These are phyloP conservation scores for Pinctada fucata DNA, from an alignment of 2,888 invertebrate genomes.

Conservation along the genomic window DNA sequence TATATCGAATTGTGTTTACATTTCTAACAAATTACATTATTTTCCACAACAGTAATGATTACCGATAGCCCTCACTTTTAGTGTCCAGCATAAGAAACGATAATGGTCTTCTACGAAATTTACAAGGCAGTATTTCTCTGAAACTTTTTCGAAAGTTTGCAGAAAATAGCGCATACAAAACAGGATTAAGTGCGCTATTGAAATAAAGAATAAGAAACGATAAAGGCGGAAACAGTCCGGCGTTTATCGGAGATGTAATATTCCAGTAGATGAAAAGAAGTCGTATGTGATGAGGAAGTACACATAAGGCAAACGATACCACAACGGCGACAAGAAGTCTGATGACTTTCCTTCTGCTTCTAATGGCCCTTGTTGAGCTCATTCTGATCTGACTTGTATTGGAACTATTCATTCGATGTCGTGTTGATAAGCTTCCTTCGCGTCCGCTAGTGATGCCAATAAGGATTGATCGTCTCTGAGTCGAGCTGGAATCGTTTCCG, in stretches of 20 bases:
- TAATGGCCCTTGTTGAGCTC: slow-evolving; percentile 76
- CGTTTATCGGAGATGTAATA: slow-evolving; percentile 79
- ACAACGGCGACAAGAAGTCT: slow-evolving; percentile 93
- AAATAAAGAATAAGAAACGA: slow-evolving; percentile 92
- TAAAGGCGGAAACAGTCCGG: slow-evolving; percentile 84
- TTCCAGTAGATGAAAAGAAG: slow-evolving; percentile 89
- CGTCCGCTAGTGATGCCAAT: not conserved
- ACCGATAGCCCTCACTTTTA: slow-evolving; percentile 19
- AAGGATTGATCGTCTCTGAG: not conserved
- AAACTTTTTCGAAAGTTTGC: slow-evolving; percentile 91
- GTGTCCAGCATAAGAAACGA: slow-evolving; percentile 28
- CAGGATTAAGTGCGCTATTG: slow-evolving; percentile 93
- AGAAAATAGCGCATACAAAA: slow-evolving; percentile 91
- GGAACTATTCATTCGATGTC: not conserved
- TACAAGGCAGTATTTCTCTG: slow-evolving; percentile 83
- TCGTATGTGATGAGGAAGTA: slow-evolving; percentile 89
- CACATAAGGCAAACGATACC: slow-evolving; percentile 91
- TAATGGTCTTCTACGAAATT: slow-evolving; percentile 27
- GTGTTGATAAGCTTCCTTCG: not conserved
- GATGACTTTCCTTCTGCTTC: slow-evolving; percentile 90
- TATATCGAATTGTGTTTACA: too few relatives aligned
- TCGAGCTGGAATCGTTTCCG: not conserved
- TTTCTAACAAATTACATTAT: too few relatives aligned
- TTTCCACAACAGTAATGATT: not conserved
- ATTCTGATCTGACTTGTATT: slow-evolving; percentile 13